phyloP scores from a whole-genome alignment of 37 sponge, comb jelly and placozoan genomes.

The Agelas oroides region DNA sequence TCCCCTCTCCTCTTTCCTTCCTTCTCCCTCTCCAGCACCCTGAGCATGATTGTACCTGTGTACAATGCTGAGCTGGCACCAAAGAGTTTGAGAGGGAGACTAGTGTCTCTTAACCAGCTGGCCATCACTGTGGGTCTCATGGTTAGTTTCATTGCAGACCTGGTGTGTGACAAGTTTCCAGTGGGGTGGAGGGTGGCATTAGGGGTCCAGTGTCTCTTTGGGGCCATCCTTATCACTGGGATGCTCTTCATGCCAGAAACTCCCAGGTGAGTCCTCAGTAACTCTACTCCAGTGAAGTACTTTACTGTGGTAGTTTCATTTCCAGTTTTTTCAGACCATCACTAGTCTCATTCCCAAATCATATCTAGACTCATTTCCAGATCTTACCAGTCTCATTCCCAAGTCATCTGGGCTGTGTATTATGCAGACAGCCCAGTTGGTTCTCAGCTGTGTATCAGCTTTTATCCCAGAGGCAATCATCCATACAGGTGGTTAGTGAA shows the following conservation, averaged over 20 bases:
- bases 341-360: no score
- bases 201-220: conserved; percentile 67
- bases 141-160: conserved; percentile 68
- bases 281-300: neutral
- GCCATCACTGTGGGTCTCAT: conserved; percentile 81
- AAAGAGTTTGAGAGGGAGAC: conserved; percentile 43
- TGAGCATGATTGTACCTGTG: conserved; percentile 83
- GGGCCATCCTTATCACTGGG: conserved; percentile 51
- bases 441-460: no score
- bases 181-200: conserved; percentile 75
- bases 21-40: conserved; percentile 12
- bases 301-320: neutral
- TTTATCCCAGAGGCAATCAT: no score
- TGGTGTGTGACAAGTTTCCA: conserved; percentile 8
- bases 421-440: no score
- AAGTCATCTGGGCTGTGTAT: no score
- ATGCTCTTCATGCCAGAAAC: conserved; percentile 71
- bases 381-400: no score
- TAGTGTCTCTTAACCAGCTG: conserved; percentile 81
- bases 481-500: conserved; percentile 46
- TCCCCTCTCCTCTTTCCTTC: no score
- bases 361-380: no score
- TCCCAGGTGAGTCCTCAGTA: conserved; percentile 7
- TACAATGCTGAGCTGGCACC: conserved; percentile 86
- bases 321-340: no score